Evolutionary conservation across 2,888 invertebrate species (phyloP).

Genomic region (Drosophila nr. perissopoda): DNA sequence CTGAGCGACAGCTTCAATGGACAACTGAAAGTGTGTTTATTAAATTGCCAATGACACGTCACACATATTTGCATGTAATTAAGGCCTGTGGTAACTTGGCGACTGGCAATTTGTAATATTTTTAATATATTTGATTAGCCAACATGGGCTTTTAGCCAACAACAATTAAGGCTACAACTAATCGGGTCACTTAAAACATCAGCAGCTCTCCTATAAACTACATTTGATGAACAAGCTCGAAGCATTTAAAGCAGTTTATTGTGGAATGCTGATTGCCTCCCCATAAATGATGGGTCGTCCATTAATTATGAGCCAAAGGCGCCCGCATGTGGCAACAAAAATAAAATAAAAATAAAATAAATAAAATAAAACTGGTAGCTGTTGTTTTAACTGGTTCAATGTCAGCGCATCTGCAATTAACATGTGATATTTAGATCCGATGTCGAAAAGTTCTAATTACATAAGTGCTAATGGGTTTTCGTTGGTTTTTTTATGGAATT

Average conservation of each 20-base stretch:
- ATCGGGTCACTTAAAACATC: slow-evolving; percentile 39
- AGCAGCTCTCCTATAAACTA: slow-evolving; percentile 31
- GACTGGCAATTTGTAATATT: slow-evolving; percentile 12
- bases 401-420: slow-evolving; percentile 59
- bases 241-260: slow-evolving; percentile 34
- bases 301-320: slow-evolving; percentile 58
- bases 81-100: slow-evolving; percentile 40
- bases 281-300: slow-evolving; percentile 43
- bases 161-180: slow-evolving; percentile 22
- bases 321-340: slow-evolving; percentile 51
- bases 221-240: slow-evolving; percentile 38
- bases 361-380: slow-evolving; percentile 47
- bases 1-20: slow-evolving; percentile 42
- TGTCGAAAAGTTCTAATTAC: slow-evolving; percentile 61
- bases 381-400: slow-evolving; percentile 42
- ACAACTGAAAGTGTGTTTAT: background rate
- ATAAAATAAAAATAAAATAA: background rate
- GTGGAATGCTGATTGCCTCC: slow-evolving; percentile 41
- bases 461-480: slow-evolving; percentile 55
- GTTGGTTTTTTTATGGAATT: slow-evolving; percentile 16
- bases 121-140: slow-evolving; percentile 28
- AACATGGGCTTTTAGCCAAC: slow-evolving; percentile 17
- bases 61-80: slow-evolving; percentile 53
- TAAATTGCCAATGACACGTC: slow-evolving; percentile 20
- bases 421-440: slow-evolving; percentile 34